Evolutionary conservation across 2,797 vertebrate species (phyloP), one percentile per base, ranked within the genome.

Genomic region (Helostoma temminkii): DNA sequence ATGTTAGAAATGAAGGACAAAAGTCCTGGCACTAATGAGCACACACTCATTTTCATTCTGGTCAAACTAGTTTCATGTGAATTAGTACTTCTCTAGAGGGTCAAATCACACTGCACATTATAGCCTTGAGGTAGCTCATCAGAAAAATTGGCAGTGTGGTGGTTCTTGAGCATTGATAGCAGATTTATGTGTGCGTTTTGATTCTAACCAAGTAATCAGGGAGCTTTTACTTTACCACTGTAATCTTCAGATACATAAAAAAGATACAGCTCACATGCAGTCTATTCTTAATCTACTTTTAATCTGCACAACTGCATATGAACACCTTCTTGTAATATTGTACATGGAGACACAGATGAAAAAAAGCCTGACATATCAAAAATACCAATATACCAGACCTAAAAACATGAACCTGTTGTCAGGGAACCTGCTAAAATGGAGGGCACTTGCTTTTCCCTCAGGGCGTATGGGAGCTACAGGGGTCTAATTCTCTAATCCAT

Each of bases 401-500:
- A n/a, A n/a, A n/a, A n/a, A n/a, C n/a, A n/a, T n/a, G n/a, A n/a
- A n/a, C n/a, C n/a, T n/a, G n/a, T 70, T 54, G 73, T 83, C 78
- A 81, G 65, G 55, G 50, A 71, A 65, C 61, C 61, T 53, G 71
- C 62, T 78, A 82, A 76, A 77, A 80, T 28, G 52, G 59, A 60
- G 75, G 64, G 48, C 61, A 37, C 66, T 73, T 71, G 73, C 64
- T 83, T 86, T 81, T 68, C 78, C 81, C 84, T 64, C 10, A 22
- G 76, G 86, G 70, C 16, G 61, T 71, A 60, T 53, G 21, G 48
- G 57, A 85, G 74, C 82, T 76, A 78, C 77, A 60, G 89, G 89
- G 85, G 85, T 83, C 86, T 87, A 88, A 90, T 89, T 87, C 82
- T 87, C 84, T 76, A 62, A 71, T 84, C 82, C 66, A 77, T 47